Percentiles rank a stretch among this genome's conserved stretches.
These are phyloP conservation scores for Drosophila kanapiae DNA, from an alignment of 1,140 invertebrate species.

Conservation along the genomic window DNA sequence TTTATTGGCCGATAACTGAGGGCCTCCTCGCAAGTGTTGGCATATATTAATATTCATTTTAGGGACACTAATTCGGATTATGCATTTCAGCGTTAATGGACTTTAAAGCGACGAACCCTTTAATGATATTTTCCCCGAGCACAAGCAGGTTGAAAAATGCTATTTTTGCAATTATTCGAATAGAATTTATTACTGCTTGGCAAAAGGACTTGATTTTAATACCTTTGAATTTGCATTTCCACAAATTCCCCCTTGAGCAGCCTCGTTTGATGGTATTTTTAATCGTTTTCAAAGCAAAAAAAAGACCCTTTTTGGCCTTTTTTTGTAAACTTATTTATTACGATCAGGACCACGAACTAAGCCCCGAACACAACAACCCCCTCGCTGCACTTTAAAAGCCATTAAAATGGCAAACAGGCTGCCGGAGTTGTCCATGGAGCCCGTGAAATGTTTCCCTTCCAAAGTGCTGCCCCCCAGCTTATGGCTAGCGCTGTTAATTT, in stretches of 20 bases:
- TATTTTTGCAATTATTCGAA: background rate
- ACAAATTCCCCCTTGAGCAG: background rate
- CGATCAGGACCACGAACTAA: conserved; percentile 33
- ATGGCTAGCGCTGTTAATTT: conserved; percentile 69
- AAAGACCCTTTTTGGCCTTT: background rate
- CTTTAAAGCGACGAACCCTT: conserved; percentile 5
- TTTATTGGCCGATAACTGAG: conserved; percentile 36
- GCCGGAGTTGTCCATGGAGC: conserved; percentile 13
- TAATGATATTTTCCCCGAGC: no score
- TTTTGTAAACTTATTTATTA: conserved; percentile 47
- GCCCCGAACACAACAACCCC: conserved; percentile 5
- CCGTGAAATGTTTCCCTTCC: conserved; percentile 22
- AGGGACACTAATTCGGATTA: conserved; percentile 37
- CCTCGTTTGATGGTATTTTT: background rate
- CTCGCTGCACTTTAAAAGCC: conserved; percentile 75
- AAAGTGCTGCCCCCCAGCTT: conserved; percentile 13
- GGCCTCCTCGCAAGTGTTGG: conserved; percentile 35
- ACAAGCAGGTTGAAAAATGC: no score
- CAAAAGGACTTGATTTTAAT: background rate
- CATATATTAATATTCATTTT: conserved; percentile 56
- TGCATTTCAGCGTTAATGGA: conserved; percentile 25
- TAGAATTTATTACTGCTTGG: background rate
- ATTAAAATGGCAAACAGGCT: conserved; percentile 75
- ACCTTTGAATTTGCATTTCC: conserved; percentile 19
- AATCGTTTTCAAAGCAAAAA: conserved; percentile 10